Evolutionary conservation across 1,140 invertebrate species (phyloP), one percentile per base, ranked within the genome.

Genomic region (Thaumatotibia leucotreta): DNA sequence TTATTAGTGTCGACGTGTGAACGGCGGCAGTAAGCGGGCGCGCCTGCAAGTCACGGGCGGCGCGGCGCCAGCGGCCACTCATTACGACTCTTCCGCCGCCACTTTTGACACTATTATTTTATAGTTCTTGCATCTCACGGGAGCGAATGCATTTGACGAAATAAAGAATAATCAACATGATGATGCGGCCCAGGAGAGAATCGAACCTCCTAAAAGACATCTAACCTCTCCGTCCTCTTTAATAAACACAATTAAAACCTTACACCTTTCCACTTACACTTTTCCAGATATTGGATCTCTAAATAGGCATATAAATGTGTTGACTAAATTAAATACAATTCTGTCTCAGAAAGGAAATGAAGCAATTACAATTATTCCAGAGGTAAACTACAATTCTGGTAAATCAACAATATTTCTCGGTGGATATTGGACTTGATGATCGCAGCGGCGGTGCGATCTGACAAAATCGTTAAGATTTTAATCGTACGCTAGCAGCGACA

Each of bases 31-130:
- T 74, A 68, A 70, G 64, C 63, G 52, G 75, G 75, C 74, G 69
- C 68, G 65, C 31, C 9, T 86, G 86, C 84, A 86, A 87, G 86
- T 87, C 86, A 87, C 65, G 70, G 66, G 64, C 61, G 63, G 76
- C n/a, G 32, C 76, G 78, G 52, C 66, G 65, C 74, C 79, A 45
- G 14, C 8, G 64, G 63, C 73, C 75, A 73, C 75, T 80, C 76
- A 86, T 84, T 88, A 86, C 66, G 71, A 74, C 68, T 73, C 82
- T 81, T 75, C 78, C 79, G 82, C 77, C 77, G 73, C 72, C 77
- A 68, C 63, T 69, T 65, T 67, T 67, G 45, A 64, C 66, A 65
- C 65, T 68, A 65, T 63, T 65, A 20, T 39, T 61, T 58, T 17
- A 50, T 61, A 61, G 17, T 45, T 45, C 14, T 45, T 20, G 35